phyloP scores from a whole-genome alignment of 2,797 vertebrate species.

The Carcharodon carcharias region DNA sequence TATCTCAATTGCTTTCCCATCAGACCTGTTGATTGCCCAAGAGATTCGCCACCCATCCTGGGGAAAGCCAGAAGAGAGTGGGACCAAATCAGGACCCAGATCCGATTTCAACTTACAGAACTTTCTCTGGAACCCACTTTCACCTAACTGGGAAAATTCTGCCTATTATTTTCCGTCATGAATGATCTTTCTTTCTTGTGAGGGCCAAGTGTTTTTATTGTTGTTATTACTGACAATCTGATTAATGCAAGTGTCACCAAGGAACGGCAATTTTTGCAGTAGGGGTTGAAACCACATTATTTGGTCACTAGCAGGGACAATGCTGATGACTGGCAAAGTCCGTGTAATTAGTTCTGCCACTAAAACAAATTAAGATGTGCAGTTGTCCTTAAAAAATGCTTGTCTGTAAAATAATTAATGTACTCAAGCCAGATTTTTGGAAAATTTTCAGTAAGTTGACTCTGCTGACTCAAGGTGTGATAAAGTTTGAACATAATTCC shows the following conservation, averaged over 20 bases:
- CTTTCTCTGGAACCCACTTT: background rate
- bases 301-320: background rate
- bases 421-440: background rate
- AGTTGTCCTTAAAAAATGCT: background rate
- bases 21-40: too few species aligned
- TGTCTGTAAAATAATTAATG: background rate
- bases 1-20: background rate
- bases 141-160: background rate
- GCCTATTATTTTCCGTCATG: background rate
- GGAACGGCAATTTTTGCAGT: background rate
- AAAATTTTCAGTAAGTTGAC: background rate
- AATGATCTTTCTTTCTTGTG: background rate
- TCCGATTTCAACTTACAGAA: background rate
- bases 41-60: background rate
- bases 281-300: background rate
- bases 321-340: background rate
- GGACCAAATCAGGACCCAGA: background rate
- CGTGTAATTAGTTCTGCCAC: background rate
- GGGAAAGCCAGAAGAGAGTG: background rate
- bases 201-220: background rate
- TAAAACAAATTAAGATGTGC: slow-evolving; percentile 30
- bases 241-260: too few species aligned
- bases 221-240: background rate
- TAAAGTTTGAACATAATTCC: background rate
- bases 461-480: background rate